These are phyloP conservation scores for Brenthis daphne DNA, from an alignment of 2,888 invertebrate species.

Conservation along the genomic window DNA sequence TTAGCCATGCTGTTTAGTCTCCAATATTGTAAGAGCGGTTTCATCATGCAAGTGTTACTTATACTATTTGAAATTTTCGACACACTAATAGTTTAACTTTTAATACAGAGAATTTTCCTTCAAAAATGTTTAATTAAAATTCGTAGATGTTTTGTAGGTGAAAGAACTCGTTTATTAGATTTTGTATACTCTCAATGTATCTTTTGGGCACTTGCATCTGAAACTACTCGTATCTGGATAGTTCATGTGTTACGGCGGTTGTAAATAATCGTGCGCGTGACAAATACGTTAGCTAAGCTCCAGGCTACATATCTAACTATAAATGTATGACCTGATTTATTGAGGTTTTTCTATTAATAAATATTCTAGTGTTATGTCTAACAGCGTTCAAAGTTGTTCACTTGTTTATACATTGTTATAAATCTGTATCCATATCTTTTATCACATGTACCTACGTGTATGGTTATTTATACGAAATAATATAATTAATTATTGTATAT, in stretches of 20 bases:
- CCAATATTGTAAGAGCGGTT: constrained; percentile 43
- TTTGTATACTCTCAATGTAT: constrained; percentile 17
- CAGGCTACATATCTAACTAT: constrained; percentile 75
- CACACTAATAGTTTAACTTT: constrained; percentile 7
- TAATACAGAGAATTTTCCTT: background rate
- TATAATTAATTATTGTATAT: constrained; percentile 70
- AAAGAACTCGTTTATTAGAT: constrained; percentile 11
- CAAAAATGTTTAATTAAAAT: constrained; percentile 12
- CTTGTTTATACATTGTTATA: constrained; percentile 81
- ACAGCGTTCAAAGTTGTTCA: constrained; percentile 79
- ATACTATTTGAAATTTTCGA: constrained; percentile 3
- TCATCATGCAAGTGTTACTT: constrained; percentile 28
- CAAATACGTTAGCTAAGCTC: constrained; percentile 69
- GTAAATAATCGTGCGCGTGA: constrained; percentile 67
- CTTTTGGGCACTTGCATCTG: constrained; percentile 19
- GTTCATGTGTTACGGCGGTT: constrained; percentile 52
- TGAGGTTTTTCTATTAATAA: constrained; percentile 76
- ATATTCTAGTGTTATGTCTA: constrained; percentile 74
- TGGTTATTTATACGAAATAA: constrained; percentile 75
- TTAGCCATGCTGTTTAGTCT: constrained; percentile 62
- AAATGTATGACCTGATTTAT: constrained; percentile 62
- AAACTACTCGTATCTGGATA: constrained; percentile 12
- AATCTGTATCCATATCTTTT: constrained; percentile 77
- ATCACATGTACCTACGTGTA: constrained; percentile 73
- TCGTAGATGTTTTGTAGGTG: constrained; percentile 14